Evolutionary conservation across 1,140 invertebrate species (phyloP), one percentile per base, ranked within the genome.

Genomic region (Grapholita molesta): DNA sequence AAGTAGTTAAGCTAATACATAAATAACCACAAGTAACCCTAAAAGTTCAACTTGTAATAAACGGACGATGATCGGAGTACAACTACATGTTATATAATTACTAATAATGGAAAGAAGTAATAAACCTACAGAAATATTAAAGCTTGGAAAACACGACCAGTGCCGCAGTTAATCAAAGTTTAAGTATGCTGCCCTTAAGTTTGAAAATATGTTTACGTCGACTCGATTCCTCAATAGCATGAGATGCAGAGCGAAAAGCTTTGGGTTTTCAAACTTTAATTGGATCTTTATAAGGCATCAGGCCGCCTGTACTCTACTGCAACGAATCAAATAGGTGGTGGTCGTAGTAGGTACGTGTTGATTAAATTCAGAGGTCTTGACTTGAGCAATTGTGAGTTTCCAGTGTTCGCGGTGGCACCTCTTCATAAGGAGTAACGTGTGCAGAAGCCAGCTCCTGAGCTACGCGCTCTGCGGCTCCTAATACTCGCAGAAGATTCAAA

Each of bases 401-500:
- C 9, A 85, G 77, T 1, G 80, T 71, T 55, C 89, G 82, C 0
- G 92, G 91, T 5, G 88, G 83, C 21, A 89, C 82, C 64, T 92
- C 92, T 73, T 92, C 92, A 71, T 92, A 92, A 0, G 92, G 91
- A 1, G 76, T 75, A 3, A 92, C 80, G 55, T 88, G 85, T 0
- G 89, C 88, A 0, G 88, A 78, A n/a, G 90, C 85, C 57, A 92
- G 77, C 33, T 92, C 92, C 6, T 76, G 78, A 72, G 93, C 93
- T 76, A 96, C 95, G 89, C 94, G 92, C 90, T 96, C 94, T 3
- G 94, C 94, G 25, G 94, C 94, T 68, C 91, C 92, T 82, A 95
- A 92, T 2, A 98, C 97, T 64, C 97, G 93, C 64, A 98, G 86
- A 78, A 98, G 94, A 89, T 98, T 99, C 66, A 96, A 93, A 23